Conservation (phyloP, 37 sponge, comb jelly and placozoan species). For the Aphrocallistes beatrix region DNA sequence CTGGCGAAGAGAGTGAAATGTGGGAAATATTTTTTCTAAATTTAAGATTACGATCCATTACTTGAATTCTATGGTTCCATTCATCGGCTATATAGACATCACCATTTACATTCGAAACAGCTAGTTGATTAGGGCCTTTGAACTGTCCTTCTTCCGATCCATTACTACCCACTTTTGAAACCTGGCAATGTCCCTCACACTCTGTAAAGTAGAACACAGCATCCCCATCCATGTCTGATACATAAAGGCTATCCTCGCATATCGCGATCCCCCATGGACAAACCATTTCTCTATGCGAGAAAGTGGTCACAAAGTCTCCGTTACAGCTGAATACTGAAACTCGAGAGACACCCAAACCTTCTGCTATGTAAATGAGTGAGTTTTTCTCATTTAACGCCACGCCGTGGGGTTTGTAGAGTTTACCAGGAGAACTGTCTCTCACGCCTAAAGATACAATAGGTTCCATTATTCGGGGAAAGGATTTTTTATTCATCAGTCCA, state of each 20-base stretch:
- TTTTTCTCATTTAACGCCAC: neutral
- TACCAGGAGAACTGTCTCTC: neutral
- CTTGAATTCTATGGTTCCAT: neutral
- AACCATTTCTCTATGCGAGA: neutral
- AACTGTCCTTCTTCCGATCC: neutral
- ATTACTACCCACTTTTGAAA: neutral
- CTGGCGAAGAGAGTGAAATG: neutral
- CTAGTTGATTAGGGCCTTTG: constrained; percentile 3
- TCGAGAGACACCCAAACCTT: neutral
- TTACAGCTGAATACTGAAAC: neutral
- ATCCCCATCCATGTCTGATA: neutral
- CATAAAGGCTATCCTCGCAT: neutral
- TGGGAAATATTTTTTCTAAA: neutral
- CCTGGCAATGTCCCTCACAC: neutral
- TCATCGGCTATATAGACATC: neutral
- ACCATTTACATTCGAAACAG: neutral
- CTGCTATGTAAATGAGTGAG: neutral
- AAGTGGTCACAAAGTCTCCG: neutral
- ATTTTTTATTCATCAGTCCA: too few species aligned
- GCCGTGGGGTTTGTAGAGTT: neutral
- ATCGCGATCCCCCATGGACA: neutral
- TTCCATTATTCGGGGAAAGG: too few species aligned
- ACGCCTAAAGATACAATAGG: neutral
- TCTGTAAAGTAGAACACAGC: neutral
- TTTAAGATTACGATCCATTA: neutral